These are phyloP conservation scores for Lasioglossum oenotherae DNA, from an alignment of 2,888 invertebrate genomes.

Conservation along the genomic window DNA sequence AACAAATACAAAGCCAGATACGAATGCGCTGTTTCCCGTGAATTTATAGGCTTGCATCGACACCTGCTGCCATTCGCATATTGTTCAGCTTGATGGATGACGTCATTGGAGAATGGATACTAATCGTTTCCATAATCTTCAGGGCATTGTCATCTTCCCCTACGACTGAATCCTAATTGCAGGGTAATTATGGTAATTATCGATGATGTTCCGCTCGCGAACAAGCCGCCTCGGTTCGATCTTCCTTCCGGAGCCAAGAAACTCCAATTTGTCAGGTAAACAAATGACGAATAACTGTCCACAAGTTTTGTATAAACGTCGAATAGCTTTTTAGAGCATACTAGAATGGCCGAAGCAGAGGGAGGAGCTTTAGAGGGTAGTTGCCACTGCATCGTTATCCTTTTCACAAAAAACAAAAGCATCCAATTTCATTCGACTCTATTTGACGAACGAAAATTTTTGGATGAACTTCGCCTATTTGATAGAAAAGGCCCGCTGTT, in stretches of 20 bases:
- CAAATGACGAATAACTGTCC: neutral
- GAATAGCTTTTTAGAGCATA: neutral
- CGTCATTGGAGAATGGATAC: slow-evolving; percentile 43
- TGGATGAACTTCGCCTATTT: neutral
- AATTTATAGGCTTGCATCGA: slow-evolving; percentile 49
- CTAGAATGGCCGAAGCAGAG: neutral
- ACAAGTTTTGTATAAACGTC: neutral
- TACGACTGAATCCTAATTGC: slow-evolving; percentile 29
- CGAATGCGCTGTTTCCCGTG: slow-evolving; percentile 2
- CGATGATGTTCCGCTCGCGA: neutral
- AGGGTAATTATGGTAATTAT: slow-evolving; percentile 40
- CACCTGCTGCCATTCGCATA: slow-evolving; percentile 42
- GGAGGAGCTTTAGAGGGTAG: too few species aligned
- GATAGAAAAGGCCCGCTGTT: neutral
- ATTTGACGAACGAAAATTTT: neutral
- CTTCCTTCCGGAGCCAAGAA: neutral
- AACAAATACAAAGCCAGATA: neutral
- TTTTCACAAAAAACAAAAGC: neutral
- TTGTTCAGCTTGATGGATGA: slow-evolving; percentile 60
- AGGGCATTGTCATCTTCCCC: slow-evolving; percentile 28
- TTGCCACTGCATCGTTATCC: neutral
- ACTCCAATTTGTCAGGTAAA: neutral
- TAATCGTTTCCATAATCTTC: slow-evolving; percentile 58
- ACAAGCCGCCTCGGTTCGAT: neutral
- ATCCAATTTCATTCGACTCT: neutral